Conservation (phyloP, 2,113 vertebrate species). For the Donacobius atricapilla region DNA sequence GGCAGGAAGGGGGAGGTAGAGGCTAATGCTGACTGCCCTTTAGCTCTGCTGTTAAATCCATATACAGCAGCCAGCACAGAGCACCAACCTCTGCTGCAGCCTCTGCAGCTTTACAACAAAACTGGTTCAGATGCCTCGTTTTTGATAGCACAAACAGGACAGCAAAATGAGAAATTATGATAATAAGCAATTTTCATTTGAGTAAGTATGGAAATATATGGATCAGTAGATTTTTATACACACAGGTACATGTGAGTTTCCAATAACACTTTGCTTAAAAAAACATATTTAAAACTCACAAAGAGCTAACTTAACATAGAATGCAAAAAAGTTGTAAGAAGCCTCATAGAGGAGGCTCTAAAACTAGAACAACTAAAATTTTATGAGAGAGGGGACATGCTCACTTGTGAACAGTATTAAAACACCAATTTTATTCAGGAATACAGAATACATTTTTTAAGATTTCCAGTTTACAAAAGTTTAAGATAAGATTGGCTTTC, state of each 20-base stretch:
- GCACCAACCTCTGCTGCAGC: not conserved
- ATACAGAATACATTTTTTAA: slow-evolving; percentile 60
- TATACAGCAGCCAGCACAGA: not conserved
- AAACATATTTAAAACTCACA: not conserved
- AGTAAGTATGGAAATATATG: not conserved
- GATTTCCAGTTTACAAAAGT: slow-evolving; percentile 66
- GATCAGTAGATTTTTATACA: not conserved
- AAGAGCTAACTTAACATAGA: not conserved
- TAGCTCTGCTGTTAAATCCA: not conserved
- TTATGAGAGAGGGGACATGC: not conserved
- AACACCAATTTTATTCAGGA: slow-evolving; percentile 70
- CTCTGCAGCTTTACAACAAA: not conserved
- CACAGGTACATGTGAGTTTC: not conserved
- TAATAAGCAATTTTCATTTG: not conserved
- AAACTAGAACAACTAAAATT: not conserved
- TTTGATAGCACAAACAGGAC: not conserved
- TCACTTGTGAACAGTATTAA: slow-evolving; percentile 23
- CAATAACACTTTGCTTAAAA: not conserved
- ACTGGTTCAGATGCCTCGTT: not conserved
- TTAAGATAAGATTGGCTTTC: not conserved
- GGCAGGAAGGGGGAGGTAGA: not conserved
- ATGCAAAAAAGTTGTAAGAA: not conserved
- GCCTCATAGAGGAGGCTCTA: not conserved
- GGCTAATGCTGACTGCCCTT: too few species aligned
- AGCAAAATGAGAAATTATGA: not conserved